Percentiles rank a stretch among this genome's conserved stretches.
Evolutionary conservation across 2,888 invertebrate genomes (phyloP).

Genomic region (Mesoligia furuncula): DNA sequence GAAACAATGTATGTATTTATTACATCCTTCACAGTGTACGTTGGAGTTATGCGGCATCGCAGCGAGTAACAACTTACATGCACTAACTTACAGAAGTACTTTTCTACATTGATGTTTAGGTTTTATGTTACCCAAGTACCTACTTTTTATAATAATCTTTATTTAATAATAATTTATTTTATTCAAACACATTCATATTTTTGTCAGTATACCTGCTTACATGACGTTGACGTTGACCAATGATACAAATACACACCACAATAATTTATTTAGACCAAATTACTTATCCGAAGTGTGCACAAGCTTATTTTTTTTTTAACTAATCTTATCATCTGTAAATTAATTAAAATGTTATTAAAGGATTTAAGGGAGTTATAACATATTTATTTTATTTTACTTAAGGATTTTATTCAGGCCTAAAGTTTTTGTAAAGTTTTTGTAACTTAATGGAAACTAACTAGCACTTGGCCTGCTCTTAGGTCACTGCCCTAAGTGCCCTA

Average conservation of each 20-base stretch:
- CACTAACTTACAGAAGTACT: not conserved
- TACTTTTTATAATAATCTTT: not conserved
- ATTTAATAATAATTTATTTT: not conserved
- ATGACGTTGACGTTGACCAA: not conserved
- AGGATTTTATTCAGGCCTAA: not conserved
- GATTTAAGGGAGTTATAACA: not conserved
- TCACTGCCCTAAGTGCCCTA: conserved; percentile 10
- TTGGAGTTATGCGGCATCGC: conserved; percentile 24
- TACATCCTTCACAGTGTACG: conserved; percentile 10
- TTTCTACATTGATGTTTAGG: not conserved
- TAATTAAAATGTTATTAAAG: not conserved
- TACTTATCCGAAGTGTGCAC: not conserved
- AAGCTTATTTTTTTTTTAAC: no score
- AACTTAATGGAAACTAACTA: not conserved
- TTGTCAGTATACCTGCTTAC: not conserved
- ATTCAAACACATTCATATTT: not conserved
- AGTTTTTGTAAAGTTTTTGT: not conserved
- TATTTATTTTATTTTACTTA: no score
- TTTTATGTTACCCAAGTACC: not conserved
- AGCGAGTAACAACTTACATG: conserved; percentile 6
- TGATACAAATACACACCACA: not conserved
- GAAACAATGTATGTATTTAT: conserved; percentile 73
- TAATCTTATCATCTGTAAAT: not conserved
- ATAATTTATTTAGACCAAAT: not conserved
- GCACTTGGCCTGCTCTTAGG: not conserved